These are phyloP conservation scores for Peucedramus taeniatus DNA, from an alignment of 2,113 vertebrate species.

Conservation along the genomic window DNA sequence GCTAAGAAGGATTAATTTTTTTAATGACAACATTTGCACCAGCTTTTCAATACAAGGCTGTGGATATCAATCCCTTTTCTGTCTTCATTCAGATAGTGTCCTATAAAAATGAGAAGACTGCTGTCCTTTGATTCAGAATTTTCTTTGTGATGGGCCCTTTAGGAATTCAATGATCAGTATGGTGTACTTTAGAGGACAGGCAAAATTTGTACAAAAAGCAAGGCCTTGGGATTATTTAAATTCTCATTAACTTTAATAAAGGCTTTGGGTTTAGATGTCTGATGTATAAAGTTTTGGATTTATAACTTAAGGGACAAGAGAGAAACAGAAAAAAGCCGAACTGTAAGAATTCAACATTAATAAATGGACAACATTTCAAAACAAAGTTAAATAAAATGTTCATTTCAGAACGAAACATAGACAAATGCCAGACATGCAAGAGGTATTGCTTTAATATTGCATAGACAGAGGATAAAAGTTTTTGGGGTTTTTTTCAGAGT, in stretches of 20 bases:
- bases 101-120: not conserved
- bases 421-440: not conserved
- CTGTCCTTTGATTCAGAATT: not conserved
- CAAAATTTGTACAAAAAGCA: not conserved
- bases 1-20: slow-evolving; percentile 26
- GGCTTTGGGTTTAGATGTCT: not conserved
- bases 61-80: not conserved
- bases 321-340: not conserved
- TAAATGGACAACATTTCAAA: not conserved
- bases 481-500: not conserved
- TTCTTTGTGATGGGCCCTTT: not conserved
- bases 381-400: not conserved
- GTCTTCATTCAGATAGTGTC: not conserved
- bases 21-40: not conserved
- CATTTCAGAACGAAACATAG: not conserved
- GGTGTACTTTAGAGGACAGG: not conserved
- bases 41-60: not conserved
- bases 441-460: not conserved
- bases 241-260: not conserved
- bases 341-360: not conserved
- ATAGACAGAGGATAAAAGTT: not conserved
- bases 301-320: not conserved
- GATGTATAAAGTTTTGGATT: not conserved
- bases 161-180: not conserved
- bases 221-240: not conserved